Evolutionary conservation across 2,113 vertebrate genomes (phyloP).

Genomic region (Cyanoramphus novaezelandiae): DNA sequence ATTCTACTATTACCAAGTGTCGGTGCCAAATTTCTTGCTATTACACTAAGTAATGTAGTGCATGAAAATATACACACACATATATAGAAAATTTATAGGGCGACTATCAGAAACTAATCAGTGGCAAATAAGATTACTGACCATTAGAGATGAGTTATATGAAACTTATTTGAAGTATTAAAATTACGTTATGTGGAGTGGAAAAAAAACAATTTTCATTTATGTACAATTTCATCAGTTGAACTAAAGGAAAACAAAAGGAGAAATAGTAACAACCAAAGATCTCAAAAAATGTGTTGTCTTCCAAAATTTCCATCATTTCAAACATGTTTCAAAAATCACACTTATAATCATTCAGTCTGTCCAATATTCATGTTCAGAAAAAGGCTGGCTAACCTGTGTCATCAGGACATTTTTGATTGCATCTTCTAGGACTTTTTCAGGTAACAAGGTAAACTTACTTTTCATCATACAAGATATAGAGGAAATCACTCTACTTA

Average conservation of each 20-base stretch:
- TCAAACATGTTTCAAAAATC: not conserved
- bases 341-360: not conserved
- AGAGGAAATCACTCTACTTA: not conserved
- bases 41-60: not conserved
- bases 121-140: not conserved
- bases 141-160: not conserved
- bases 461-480: not conserved
- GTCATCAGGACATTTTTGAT: not conserved
- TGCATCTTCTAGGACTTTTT: not conserved
- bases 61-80: not conserved
- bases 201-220: not conserved
- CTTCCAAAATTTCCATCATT: not conserved
- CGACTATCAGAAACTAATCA: not conserved
- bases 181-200: not conserved
- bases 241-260: not conserved
- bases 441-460: not conserved
- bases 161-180: not conserved
- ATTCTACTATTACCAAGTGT: not conserved
- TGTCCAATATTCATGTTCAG: not conserved
- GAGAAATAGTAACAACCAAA: not conserved
- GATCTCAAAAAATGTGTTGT: rapidly evolving
- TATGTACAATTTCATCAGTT: not conserved
- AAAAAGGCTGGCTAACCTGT: not conserved
- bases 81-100: not conserved
- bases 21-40: not conserved